Conservation (phyloP, 35 echinoderm and acorn worm genomes). For the Amphiura filiformis region DNA sequence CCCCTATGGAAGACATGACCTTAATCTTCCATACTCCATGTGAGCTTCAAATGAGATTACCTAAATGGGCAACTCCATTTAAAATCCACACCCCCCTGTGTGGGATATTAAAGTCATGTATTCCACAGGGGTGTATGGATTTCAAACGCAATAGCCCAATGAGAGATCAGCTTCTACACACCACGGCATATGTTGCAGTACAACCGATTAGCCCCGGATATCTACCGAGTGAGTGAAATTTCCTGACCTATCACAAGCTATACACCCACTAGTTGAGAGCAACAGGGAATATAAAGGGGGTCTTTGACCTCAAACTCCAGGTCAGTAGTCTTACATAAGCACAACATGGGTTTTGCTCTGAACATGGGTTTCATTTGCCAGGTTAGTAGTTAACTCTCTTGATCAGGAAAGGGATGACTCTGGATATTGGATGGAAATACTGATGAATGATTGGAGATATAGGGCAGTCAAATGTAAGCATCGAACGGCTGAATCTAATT, state of each 20-base stretch:
- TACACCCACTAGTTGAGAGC: neutral
- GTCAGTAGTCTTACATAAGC: neutral
- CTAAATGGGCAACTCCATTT: too few relatives aligned
- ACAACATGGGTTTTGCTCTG: neutral
- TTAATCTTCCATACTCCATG: too few relatives aligned
- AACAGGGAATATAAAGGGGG: neutral
- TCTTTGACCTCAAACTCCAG: neutral
- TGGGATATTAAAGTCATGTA: too few relatives aligned
- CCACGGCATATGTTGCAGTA: neutral
- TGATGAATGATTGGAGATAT: neutral
- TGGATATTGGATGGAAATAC: neutral
- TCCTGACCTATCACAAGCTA: conserved; percentile 8
- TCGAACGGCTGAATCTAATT: neutral
- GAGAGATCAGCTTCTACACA: neutral
- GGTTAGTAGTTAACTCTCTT: neutral
- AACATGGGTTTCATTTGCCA: neutral
- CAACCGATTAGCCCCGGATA: neutral
- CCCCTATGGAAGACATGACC: too few relatives aligned
- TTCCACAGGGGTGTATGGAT: too few relatives aligned
- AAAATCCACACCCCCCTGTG: too few relatives aligned
- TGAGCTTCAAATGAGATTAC: too few relatives aligned
- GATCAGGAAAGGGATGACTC: conserved; percentile 7
- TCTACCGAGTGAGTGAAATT: neutral
- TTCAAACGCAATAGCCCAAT: too few relatives aligned
- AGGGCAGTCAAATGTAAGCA: neutral